Evolutionary conservation across 2,113 vertebrate genomes (phyloP), one percentile per base, ranked within the genome.

Genomic region (Scophthalmus maximus): DNA sequence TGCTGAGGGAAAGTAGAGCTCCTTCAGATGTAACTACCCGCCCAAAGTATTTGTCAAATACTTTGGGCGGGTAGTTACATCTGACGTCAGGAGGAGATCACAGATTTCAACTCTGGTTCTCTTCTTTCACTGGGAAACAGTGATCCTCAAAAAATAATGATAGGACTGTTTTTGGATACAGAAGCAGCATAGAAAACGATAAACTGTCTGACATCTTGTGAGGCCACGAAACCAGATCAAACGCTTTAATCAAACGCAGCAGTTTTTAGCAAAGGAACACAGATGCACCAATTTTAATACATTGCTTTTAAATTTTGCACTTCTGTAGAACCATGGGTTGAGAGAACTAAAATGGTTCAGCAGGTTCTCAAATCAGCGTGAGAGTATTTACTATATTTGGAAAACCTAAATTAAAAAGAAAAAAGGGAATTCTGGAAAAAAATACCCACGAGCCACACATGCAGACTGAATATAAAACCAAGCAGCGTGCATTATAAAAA

Each of bases 1-100:
- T 17, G 9, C 22, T 29, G 2, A 15, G 51, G 59, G 47, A 32
- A 64, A 63, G 81, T 73, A 56, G 75, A 83, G 62, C 46, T 53
- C 29, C 23, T 76, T 68, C 47, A 76, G 52, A 76, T 72, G 22
- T 7, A 63, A 73, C 73, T 60, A 46, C 6, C 4, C 64, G n/a
- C 38, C 40, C 4, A 42, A 76, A 74, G 40, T 66, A 83, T 71
- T 68, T 62, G 25, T 0, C 23, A n/a, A n/a, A n/a, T 64, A 20
- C 46, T 66, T 57, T 53, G 20, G 20, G 26, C 7, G 55, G 10
- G 17, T 20, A 56, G 51, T 29, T 18, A 56, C 46, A 22, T 14
- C 49, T 84, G 76, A 87, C 77, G 75, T 89, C 82, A 86, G 81
- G 32, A 25, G 26, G 55, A 76, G 75, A 83, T 84, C 87, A 86